Conservation (phyloP, 2,113 vertebrate species). For the Epinephelus lanceolatus region DNA sequence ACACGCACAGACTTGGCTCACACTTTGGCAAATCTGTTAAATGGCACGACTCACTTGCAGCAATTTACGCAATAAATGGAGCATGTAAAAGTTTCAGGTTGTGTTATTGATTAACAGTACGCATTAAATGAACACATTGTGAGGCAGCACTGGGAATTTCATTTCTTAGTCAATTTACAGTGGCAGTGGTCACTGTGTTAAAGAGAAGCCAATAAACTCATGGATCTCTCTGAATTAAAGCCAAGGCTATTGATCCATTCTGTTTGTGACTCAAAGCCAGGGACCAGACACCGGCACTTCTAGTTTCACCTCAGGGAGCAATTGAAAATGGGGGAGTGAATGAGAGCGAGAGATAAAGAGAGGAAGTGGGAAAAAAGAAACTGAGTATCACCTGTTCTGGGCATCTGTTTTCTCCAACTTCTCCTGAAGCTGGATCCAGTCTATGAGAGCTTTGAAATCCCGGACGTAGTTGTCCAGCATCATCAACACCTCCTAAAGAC, state of each 20-base stretch:
- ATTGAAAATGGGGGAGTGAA: slow-evolving; percentile 37
- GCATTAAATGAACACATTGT: slow-evolving; percentile 60
- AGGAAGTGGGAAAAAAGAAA: not conserved
- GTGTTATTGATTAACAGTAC: slow-evolving; percentile 67
- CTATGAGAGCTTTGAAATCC: slow-evolving; percentile 98
- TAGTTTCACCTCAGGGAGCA: slow-evolving; percentile 53
- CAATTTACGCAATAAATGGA: slow-evolving; percentile 49
- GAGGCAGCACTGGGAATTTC: slow-evolving; percentile 65
- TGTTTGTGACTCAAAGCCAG: slow-evolving; percentile 71
- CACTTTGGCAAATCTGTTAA: slow-evolving; percentile 37
- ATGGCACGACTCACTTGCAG: slow-evolving; percentile 39
- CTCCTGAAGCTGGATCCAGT: slow-evolving; percentile 99
- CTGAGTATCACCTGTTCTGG: slow-evolving; percentile 92
- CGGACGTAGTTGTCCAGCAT: slow-evolving; percentile 99
- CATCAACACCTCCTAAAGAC: slow-evolving; percentile 95
- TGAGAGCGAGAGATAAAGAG: slow-evolving; percentile 17
- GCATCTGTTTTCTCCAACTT: slow-evolving; percentile 99
- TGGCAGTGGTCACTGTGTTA: slow-evolving; percentile 77
- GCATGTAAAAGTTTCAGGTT: slow-evolving; percentile 58
- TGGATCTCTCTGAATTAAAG: slow-evolving; percentile 78
- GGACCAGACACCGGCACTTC: slow-evolving; percentile 61
- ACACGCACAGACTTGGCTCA: slow-evolving; percentile 28
- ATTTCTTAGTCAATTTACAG: slow-evolving; percentile 80
- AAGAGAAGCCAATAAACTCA: slow-evolving; percentile 80
- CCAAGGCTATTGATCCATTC: slow-evolving; percentile 72